Evolutionary conservation across 1,140 invertebrate genomes (phyloP).

Genomic region (Wasmannia auropunctata): DNA sequence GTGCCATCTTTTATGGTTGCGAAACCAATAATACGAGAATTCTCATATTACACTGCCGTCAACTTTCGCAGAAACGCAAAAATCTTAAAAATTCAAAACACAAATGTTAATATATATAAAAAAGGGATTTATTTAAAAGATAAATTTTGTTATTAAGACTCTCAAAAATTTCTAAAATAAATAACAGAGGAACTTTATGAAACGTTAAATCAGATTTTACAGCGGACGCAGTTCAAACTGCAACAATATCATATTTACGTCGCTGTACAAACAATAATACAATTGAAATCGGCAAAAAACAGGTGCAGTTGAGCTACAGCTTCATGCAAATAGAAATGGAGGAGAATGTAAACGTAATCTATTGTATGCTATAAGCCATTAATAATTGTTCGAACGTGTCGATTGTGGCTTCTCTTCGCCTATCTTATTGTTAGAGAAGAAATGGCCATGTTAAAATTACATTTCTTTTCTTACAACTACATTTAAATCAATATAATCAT

Average conservation of each 20-base stretch:
- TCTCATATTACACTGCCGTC: not conserved
- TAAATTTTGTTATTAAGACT: not conserved
- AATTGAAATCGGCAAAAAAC: slow-evolving; percentile 22
- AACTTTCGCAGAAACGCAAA: not conserved
- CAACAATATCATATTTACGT: slow-evolving; percentile 12
- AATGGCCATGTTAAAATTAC: not conserved
- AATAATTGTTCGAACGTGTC: not conserved
- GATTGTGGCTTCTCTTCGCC: not conserved
- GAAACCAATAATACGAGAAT: slow-evolving; percentile 20
- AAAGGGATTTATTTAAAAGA: not conserved
- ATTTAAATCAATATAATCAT: not conserved
- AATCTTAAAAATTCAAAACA: not conserved
- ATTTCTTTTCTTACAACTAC: not conserved
- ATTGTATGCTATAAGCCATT: slow-evolving; percentile 22
- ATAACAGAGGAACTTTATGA: not conserved
- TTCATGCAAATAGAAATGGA: not conserved
- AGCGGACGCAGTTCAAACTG: not conserved
- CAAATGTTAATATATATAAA: not conserved
- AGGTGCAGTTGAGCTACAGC: not conserved
- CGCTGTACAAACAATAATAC: not conserved
- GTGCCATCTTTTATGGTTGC: not conserved
- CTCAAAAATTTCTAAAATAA: not conserved
- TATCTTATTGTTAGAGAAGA: not conserved
- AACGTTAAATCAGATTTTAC: slow-evolving; percentile 20
- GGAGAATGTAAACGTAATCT: not conserved